Evolutionary conservation across 2,888 invertebrate genomes (phyloP), one percentile per base, ranked within the genome.

Genomic region (Zelleria hepariella): DNA sequence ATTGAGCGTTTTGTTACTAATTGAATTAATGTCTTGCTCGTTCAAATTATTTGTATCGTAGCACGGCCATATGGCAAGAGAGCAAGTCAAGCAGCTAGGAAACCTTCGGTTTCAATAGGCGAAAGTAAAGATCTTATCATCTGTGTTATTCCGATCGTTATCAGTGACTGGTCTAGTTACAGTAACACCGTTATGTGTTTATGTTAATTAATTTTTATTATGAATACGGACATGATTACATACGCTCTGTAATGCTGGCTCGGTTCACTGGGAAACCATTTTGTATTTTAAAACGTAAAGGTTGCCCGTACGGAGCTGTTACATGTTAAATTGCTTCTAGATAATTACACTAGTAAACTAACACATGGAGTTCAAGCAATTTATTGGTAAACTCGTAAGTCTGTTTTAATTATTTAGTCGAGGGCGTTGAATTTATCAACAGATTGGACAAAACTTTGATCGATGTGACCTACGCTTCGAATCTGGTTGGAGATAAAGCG

Each of bases 361-460:
- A 10, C 21, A 55, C 32, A 32, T 32, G 21, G 6, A 54, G 25
- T 32, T 55, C 32, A 32, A 8, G 55, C 55, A 32, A 18, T 32
- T 55, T 55, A 32, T 55, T 27, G 8, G 27, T 32, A 10, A 55
- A 55, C 55, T 15, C 15, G 32, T 1, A 15, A 5, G 32, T 10
- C 32, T 42, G 32, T 42, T 42, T 42, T 42, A 55, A 55, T 55
- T 55, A 55, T 55, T 6, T 32, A 18, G 7, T 55, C 2, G 32
- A 55, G 20, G 55, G 55, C 27, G 55, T 55, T 55, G 23, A 42
- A 25, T 71, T 84, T 83, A 85, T 86, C 83, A 78, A 73, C 69
- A 64, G 70, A 79, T 69, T 75, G 72, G 70, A 86, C 77, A 77
- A 82, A 84, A 85, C 82, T 77, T 83, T 86, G 86, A 87, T 86